Evolutionary conservation across 2,888 invertebrate species (phyloP).

Genomic region (Drymonia ruficornis): DNA sequence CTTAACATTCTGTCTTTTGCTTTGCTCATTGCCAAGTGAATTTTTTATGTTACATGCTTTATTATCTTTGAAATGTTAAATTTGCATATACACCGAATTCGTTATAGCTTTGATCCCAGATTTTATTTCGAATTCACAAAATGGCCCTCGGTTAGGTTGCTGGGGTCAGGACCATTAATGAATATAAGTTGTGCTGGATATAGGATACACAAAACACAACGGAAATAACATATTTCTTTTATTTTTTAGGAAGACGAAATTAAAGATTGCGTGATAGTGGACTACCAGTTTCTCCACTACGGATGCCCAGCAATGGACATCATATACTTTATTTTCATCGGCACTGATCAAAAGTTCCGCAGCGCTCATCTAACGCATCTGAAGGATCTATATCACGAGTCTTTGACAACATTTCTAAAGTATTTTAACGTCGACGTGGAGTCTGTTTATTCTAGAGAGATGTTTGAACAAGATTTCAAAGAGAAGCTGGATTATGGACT

Average conservation of each 20-base stretch:
- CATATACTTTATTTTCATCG: slow-evolving; percentile 47
- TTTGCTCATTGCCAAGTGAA: neutral
- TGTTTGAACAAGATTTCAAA: too few relatives aligned
- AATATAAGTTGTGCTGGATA: neutral
- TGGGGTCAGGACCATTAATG: neutral
- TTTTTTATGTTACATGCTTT: too few relatives aligned
- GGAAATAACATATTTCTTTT: neutral
- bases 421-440: too few relatives aligned
- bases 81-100: neutral
- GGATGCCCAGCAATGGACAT: slow-evolving; percentile 50
- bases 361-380: slow-evolving; percentile 40
- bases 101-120: neutral
- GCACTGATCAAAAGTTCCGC: slow-evolving; percentile 51
- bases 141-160: neutral
- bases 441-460: too few relatives aligned
- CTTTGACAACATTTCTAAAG: too few relatives aligned
- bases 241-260: too few relatives aligned
- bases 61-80: neutral
- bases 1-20: neutral
- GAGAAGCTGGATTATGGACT: too few relatives aligned
- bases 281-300: slow-evolving; percentile 48
- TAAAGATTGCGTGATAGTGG: slow-evolving; percentile 42
- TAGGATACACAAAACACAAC: neutral
- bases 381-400: slow-evolving; percentile 48
- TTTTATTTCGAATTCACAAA: neutral